Evolutionary conservation across 2,888 invertebrate genomes (phyloP).

Genomic region (Mesochorus sp.): DNA sequence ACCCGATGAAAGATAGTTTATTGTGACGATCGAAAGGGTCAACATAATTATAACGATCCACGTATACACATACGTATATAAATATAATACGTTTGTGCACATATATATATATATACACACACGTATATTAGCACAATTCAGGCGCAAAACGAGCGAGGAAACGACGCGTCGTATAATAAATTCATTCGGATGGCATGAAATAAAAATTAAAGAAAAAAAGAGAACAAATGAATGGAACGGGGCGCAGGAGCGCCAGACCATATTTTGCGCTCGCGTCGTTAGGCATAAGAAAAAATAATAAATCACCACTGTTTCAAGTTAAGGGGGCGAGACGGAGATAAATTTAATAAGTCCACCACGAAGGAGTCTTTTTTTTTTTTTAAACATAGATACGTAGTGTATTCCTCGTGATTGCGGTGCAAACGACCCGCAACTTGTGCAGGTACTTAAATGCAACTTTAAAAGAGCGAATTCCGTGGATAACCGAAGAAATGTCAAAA

Average conservation of each 20-base stretch:
- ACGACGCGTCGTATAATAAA: constrained; percentile 41
- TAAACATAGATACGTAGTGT: constrained; percentile 7
- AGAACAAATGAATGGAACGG: constrained; percentile 49
- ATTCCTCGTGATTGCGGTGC: constrained; percentile 64
- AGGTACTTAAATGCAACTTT: constrained; percentile 51
- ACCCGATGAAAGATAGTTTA: not conserved
- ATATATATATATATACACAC: too few species aligned
- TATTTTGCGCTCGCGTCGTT: constrained; percentile 79
- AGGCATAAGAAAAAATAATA: constrained; percentile 77
- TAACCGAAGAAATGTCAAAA: constrained; percentile 23
- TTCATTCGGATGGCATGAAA: constrained; percentile 44
- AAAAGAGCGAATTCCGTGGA: constrained; percentile 15
- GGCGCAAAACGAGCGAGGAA: constrained; percentile 11
- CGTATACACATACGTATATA: too few species aligned
- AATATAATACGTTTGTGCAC: too few species aligned
- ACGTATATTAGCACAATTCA: constrained; percentile 33
- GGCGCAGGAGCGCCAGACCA: constrained; percentile 66
- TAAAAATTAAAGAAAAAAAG: constrained; percentile 33
- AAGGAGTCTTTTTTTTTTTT: constrained; percentile 41
- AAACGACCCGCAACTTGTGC: constrained; percentile 60
- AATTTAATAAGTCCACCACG: constrained; percentile 78
- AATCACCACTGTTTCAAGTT: constrained; percentile 76
- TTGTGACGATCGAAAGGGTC: constrained; percentile 1
- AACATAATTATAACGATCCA: constrained; percentile 10
- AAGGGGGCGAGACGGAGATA: constrained; percentile 70